Conservation (phyloP, 2,113 vertebrate species). For the Psilopsiagon aurifrons region DNA sequence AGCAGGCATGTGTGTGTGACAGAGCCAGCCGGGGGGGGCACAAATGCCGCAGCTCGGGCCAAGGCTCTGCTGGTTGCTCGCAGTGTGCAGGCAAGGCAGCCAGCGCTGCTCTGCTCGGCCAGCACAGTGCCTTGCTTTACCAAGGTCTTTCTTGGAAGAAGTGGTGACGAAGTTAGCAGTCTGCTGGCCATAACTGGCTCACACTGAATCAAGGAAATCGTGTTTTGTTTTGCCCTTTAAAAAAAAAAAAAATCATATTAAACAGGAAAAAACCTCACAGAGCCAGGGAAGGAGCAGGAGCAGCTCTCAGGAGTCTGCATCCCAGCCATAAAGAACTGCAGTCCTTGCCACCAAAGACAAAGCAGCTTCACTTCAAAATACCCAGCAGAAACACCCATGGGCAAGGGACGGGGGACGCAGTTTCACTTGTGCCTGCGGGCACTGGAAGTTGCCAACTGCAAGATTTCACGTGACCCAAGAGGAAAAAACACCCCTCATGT, state of each 20-base stretch:
- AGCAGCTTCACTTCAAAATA: background rate
- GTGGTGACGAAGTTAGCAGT: slow-evolving; percentile 72
- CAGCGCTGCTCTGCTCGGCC: background rate
- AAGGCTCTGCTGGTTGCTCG: background rate
- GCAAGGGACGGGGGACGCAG: background rate
- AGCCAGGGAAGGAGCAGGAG: slow-evolving; percentile 45
- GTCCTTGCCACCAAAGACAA: background rate
- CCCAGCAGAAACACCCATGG: background rate
- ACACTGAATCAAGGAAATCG: slow-evolving; percentile 62
- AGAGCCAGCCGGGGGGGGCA: background rate
- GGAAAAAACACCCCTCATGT: background rate
- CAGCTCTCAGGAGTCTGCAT: slow-evolving; percentile 46
- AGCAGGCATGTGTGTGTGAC: slow-evolving; percentile 46
- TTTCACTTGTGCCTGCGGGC: background rate
- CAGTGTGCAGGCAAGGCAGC: background rate
- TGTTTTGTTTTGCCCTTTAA: slow-evolving; percentile 32
- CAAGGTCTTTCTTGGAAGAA: slow-evolving; percentile 58
- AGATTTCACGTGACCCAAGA: rapidly evolving
- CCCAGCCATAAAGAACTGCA: background rate
- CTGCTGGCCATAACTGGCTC: slow-evolving; percentile 51
- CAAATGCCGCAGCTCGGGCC: background rate
- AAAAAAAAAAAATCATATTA: background rate
- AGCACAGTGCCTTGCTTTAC: slow-evolving; percentile 50
- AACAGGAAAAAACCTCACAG: background rate
- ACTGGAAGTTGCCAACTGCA: background rate